These are phyloP conservation scores for Macquaria australasica DNA, from an alignment of 2,113 vertebrate species.

Conservation along the genomic window DNA sequence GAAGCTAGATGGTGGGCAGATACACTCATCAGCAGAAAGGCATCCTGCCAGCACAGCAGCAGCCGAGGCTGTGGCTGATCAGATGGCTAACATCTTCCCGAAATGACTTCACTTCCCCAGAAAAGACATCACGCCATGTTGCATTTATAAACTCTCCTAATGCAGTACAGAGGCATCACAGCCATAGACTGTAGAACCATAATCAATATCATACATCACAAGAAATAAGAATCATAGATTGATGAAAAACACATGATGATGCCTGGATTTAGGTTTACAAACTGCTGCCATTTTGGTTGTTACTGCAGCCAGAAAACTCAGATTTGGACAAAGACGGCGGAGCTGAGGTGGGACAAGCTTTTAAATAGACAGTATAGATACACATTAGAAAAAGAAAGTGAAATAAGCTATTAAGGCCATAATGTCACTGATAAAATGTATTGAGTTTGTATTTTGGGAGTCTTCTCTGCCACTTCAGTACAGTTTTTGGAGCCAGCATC, in stretches of 20 bases:
- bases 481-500: background rate
- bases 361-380: background rate
- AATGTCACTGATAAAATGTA: background rate
- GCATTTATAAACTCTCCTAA: background rate
- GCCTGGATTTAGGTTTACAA: background rate
- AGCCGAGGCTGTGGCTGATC: conserved; percentile 28
- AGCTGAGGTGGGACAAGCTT: background rate
- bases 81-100: conserved; percentile 38
- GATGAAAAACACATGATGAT: background rate
- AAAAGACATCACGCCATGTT: conserved; percentile 15
- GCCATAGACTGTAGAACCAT: background rate
- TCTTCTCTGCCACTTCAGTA: background rate
- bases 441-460: background rate
- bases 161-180: background rate
- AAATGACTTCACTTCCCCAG: conserved; percentile 31
- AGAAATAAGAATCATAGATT: background rate
- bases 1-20: conserved; percentile 41
- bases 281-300: background rate
- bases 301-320: background rate
- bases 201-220: background rate
- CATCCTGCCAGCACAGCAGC: conserved; percentile 58
- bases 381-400: background rate
- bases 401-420: background rate
- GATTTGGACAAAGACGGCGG: background rate
- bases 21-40: conserved; percentile 41